Conservation (phyloP, 2,888 invertebrate genomes). For the Gandaritis pyraliata region DNA sequence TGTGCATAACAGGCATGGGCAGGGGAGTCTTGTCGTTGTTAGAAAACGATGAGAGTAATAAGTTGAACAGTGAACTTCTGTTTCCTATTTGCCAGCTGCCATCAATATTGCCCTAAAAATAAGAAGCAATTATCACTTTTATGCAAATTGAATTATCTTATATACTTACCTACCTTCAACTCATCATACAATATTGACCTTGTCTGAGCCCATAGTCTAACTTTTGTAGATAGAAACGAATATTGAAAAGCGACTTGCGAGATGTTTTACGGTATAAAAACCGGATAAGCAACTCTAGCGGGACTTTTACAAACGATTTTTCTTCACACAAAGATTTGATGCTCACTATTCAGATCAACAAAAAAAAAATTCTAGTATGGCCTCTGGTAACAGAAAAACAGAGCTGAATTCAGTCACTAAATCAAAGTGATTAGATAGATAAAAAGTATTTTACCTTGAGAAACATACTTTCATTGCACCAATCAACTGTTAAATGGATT, state of each 20-base stretch:
- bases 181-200: slow-evolving; percentile 17
- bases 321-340: too few species aligned
- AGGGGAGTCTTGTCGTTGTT: slow-evolving; percentile 72
- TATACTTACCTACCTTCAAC: not conserved
- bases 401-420: slow-evolving; percentile 7
- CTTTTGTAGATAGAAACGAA: too few species aligned
- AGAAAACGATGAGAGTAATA: slow-evolving; percentile 74
- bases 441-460: slow-evolving; percentile 28
- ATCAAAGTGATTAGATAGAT: slow-evolving; percentile 11
- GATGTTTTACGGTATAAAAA: too few species aligned
- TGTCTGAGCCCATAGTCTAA: slow-evolving; percentile 3
- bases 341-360: too few species aligned
- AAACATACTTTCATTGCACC: slow-evolving; percentile 20
- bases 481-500: slow-evolving; percentile 10
- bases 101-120: slow-evolving; percentile 73
- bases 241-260: too few species aligned
- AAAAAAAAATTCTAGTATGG: too few species aligned
- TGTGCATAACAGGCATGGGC: slow-evolving; percentile 70
- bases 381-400: not conserved
- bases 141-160: slow-evolving; percentile 4
- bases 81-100: slow-evolving; percentile 83
- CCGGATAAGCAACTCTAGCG: too few species aligned
- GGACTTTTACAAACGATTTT: too few species aligned
- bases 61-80: slow-evolving; percentile 85
- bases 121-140: slow-evolving; percentile 17